Base-by-base conservation (phyloP, 2,797 vertebrate species). In the Melanotaenia trifasciata region DNA sequence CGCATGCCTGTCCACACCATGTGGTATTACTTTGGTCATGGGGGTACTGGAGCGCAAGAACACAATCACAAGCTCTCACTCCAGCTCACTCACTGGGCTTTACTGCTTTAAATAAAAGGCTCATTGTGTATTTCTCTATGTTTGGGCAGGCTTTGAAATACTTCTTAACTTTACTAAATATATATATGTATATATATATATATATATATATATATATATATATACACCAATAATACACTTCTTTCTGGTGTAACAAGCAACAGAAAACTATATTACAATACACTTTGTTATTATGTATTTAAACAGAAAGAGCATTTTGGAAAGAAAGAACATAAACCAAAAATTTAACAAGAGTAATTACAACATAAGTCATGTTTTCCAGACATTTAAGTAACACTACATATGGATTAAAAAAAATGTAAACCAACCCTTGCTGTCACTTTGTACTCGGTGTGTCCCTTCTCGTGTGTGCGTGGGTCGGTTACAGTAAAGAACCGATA, bases 391-490 rank as follows among this genome's bases (percentile, higher is more conserved):
- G 13, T 20, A 2, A 2, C 43, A 32, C 33, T 3, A 3, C 0
- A 35, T 22, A 67, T 13, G 58, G 33, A 63, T 22, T 9, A 26
- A 51, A 22, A 7, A n/a, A 26, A 26, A 30, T 14, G 12, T 5
- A 35, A 70, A 92, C 94, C 87, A 51, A 98, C 97, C 96, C 96
- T 92, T 2, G 96, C 97, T 11, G 93, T 94, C 43, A 98, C 95
- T 95, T 95, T 96, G 88, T 97, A 98, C 77, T 97, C 97, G 4
- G 97, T 98, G 94, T 96, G 93, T 70, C 97, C 97, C 81, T 96
- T 97, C 74, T 96, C 96, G 84, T 98, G 95, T n/a, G 93, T 90
- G 8, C 97, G 94, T n/a, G 94, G 92, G 3, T 97, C 96, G 14
- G 92, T 93, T 20, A 98, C 96, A 3, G 90, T 81, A 59, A 96